Conservation (phyloP, 2,888 invertebrate species). For the Pterostichus niger region DNA sequence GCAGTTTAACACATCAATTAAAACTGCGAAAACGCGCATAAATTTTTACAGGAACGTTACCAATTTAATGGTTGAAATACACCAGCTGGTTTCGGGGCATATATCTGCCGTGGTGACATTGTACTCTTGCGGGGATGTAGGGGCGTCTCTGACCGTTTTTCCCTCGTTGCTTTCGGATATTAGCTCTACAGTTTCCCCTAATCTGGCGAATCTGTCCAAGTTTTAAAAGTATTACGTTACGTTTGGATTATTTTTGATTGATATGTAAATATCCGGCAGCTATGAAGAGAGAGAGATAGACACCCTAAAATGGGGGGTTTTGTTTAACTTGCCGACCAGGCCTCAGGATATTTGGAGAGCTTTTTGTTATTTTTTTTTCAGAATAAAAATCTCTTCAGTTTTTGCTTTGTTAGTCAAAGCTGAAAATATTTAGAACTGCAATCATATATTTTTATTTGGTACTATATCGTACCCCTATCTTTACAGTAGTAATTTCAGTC, state of each 20-base stretch:
- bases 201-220: conserved; percentile 64
- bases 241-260: conserved; percentile 70
- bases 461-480: too few relatives aligned
- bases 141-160: conserved; percentile 18
- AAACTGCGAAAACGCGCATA: conserved; percentile 56
- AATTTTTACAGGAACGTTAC: conserved; percentile 59
- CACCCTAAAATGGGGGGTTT: conserved; percentile 13
- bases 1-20: conserved; percentile 60
- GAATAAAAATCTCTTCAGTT: conserved; percentile 10
- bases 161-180: conserved; percentile 25
- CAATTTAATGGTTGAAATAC: conserved; percentile 65
- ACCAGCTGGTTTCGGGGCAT: conserved; percentile 63
- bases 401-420: conserved; percentile 6
- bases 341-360: conserved; percentile 64
- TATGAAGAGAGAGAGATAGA: conserved; percentile 30
- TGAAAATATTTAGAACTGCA: neutral
- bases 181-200: conserved; percentile 51
- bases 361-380: conserved; percentile 28
- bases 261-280: conserved; percentile 70
- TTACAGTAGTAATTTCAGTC: too few relatives aligned
- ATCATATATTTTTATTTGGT: too few relatives aligned
- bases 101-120: conserved; percentile 54
- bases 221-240: conserved; percentile 70
- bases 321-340: conserved; percentile 39
- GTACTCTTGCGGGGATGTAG: conserved; percentile 15